phyloP scores from a whole-genome alignment of 2,797 vertebrate species.

The Ciconia nigra region DNA sequence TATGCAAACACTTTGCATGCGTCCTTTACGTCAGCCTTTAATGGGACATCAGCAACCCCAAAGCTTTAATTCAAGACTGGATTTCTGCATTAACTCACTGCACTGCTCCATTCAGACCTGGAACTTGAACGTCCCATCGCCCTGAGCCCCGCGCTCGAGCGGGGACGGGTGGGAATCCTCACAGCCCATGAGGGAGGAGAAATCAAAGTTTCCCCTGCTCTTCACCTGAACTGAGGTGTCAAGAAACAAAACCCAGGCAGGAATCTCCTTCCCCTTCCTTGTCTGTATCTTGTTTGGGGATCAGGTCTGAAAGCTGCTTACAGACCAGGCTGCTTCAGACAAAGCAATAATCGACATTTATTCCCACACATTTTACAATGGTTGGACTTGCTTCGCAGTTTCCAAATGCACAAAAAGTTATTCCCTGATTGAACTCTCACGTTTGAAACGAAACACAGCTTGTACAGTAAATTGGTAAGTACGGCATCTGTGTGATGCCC shows the following conservation, averaged over 20 bases:
- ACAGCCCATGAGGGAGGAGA: background rate
- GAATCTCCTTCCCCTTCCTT: background rate
- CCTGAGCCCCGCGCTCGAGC: background rate
- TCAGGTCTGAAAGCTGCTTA: background rate
- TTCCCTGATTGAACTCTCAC: background rate
- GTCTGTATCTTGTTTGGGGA: rapidly evolving
- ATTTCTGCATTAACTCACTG: background rate
- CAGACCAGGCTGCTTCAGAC: background rate
- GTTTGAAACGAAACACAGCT: background rate
- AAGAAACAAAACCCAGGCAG: rapidly evolving
- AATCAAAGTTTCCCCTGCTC: background rate
- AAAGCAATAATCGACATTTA: background rate
- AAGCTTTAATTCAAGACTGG: background rate
- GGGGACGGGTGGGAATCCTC: background rate
- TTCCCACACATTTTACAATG: rapidly evolving
- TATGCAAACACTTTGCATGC: background rate
- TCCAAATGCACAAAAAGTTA: rapidly evolving
- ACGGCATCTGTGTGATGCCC: background rate
- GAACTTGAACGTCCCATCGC: rapidly evolving
- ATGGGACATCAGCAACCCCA: background rate
- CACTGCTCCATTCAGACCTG: background rate
- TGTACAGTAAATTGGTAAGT: no score
- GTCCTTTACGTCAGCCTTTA: background rate
- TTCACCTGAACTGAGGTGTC: background rate
- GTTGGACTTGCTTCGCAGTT: background rate